Base-by-base conservation (phyloP, 1,140 invertebrate species). In the Homalodisca vitripennis region DNA sequence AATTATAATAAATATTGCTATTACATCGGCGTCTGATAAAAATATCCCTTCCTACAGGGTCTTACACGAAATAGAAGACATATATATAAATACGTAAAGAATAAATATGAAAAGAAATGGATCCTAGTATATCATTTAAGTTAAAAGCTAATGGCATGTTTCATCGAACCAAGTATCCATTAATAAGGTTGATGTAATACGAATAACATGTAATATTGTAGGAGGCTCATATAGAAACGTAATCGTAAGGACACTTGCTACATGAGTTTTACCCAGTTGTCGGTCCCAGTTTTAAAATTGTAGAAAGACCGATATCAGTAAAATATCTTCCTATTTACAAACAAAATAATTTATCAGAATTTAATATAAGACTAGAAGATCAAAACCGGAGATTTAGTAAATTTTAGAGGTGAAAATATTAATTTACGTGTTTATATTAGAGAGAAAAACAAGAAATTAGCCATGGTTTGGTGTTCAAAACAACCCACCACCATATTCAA, bases 221-320 rank as follows among this genome's bases (percentile, higher is more conserved):
- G 20, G 32, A 34, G 74, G 75, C 32, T 73, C 74, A 13, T 79
- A 74, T 66, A 74, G 69, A 14, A 78, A 79, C 72, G 71, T 69
- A 20, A 30, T 62, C 48, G 48, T n/a, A 62, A 48, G 71, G 71
- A 13, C 77, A 78, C 71, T 75, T 70, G 27, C 66, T 79, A 64
- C 74, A 79, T 66, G 70, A 75, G 66, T 79, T 79, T 72, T 75
- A 73, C 46, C 71, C 74, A 51, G 41, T 2, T n/a, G 72, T 76
- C 0, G 71, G 68, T 31, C 73, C 72, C 1, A 73, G 76, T 34
- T 78, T 73, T 72, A 75, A 76, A 57, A 75, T 77, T n/a, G 69
- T 71, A 14, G 73, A 77, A 74, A 68, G 67, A n/a, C 71, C 70
- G n/a, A 41, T 47, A n/a, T 62, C 68, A 2, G 55, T 73, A 3